A percentile compares a stretch with the other conserved stretches of the same genome.
Conservation (phyloP, 2,113 vertebrate genomes). For the Indri indri region DNA sequence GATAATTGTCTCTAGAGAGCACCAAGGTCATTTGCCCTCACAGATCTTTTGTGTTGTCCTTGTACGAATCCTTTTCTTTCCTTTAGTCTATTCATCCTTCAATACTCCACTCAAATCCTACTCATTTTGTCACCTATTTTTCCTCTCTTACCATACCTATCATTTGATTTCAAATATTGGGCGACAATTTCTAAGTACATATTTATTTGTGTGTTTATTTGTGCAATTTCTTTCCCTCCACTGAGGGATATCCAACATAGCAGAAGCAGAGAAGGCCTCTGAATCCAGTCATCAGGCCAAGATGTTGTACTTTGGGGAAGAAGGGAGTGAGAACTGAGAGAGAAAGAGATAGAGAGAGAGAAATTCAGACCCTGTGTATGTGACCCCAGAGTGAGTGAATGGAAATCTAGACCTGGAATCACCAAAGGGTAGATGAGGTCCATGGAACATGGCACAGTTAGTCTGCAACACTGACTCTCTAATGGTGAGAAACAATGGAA, state of each 20-base stretch:
- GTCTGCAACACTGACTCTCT: fast-evolving
- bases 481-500: neutral
- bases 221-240: neutral
- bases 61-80: neutral
- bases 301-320: neutral
- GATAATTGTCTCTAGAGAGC: neutral
- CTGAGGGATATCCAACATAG: too few species aligned
- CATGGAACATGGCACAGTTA: fast-evolving
- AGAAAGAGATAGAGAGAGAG: neutral
- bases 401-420: neutral
- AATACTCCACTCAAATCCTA: neutral
- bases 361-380: neutral
- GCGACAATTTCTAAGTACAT: neutral
- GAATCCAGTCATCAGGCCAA: neutral
- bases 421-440: neutral
- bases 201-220: neutral
- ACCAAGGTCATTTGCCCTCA: neutral
- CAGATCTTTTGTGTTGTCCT: neutral
- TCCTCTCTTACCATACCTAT: neutral
- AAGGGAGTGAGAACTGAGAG: neutral
- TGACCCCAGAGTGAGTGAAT: fast-evolving
- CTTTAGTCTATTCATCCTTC: neutral
- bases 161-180: neutral
- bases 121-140: neutral
- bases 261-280: neutral